phyloP scores from a whole-genome alignment of 2,888 invertebrate genomes.

The Papilio gigon region DNA sequence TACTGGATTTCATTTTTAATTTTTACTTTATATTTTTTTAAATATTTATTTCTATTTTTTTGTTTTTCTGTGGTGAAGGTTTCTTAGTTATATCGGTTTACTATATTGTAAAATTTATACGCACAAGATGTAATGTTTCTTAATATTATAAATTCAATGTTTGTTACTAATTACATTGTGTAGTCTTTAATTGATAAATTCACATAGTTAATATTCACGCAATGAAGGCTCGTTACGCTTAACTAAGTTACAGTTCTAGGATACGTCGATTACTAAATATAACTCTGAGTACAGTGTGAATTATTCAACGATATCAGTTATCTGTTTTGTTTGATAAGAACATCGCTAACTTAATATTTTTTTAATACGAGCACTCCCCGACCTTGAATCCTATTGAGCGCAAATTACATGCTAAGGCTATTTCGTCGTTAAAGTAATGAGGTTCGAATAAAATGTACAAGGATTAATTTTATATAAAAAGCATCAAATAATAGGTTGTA shows the following conservation, averaged over 20 bases:
- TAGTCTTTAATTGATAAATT: not conserved
- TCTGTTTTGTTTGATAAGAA: not conserved
- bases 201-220: not conserved
- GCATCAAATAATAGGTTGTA: slow-evolving; percentile 14
- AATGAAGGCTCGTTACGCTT: not conserved
- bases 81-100: not conserved
- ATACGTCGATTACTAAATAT: not conserved
- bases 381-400: not conserved
- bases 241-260: not conserved
- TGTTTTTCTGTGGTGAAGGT: too few species aligned
- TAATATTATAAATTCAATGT: not conserved
- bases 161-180: not conserved
- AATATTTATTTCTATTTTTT: too few species aligned
- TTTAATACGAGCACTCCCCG: not conserved
- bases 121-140: too few species aligned
- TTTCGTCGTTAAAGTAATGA: not conserved
- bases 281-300: not conserved
- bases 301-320: too few species aligned
- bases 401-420: not conserved
- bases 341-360: not conserved
- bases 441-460: not conserved
- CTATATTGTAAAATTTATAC: too few species aligned
- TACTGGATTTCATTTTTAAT: too few species aligned
- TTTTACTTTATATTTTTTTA: too few species aligned
- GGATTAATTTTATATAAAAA: slow-evolving; percentile 19